Percentiles rank a stretch among this genome's conserved stretches.
These are phyloP conservation scores for Clarias fuscus DNA, from an alignment of 2,797 vertebrate genomes.

Conservation along the genomic window DNA sequence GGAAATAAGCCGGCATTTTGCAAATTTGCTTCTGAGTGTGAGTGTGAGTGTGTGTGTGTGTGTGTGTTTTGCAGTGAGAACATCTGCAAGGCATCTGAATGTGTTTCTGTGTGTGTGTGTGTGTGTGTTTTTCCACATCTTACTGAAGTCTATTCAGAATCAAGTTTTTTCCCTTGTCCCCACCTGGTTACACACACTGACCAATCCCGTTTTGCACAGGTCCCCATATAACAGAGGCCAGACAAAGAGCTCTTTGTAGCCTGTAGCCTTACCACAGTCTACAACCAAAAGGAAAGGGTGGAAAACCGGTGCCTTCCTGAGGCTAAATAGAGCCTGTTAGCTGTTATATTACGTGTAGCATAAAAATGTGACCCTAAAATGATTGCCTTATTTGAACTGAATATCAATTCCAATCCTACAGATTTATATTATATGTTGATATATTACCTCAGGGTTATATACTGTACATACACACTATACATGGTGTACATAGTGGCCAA, in stretches of 20 bases:
- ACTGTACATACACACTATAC: neutral
- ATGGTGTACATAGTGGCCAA: neutral
- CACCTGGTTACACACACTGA: slow-evolving; percentile 15
- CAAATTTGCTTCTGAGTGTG: neutral
- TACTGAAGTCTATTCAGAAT: slow-evolving; percentile 33
- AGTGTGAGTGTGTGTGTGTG: neutral
- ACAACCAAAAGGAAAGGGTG: slow-evolving; percentile 19
- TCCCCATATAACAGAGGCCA: slow-evolving; percentile 16
- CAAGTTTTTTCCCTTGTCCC: slow-evolving; percentile 15
- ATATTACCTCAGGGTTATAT: neutral
- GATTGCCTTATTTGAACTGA: neutral
- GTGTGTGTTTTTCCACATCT: slow-evolving; percentile 28
- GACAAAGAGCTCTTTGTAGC: slow-evolving; percentile 54
- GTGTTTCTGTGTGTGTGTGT: neutral
- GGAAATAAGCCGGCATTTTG: slow-evolving; percentile 35
- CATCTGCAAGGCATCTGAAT: slow-evolving; percentile 23
- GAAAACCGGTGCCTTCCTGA: neutral
- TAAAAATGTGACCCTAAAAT: neutral
- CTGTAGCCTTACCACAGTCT: neutral
- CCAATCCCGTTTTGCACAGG: slow-evolving; percentile 38
- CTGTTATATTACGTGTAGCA: neutral
- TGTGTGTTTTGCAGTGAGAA: slow-evolving; percentile 7
- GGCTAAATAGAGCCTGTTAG: neutral
- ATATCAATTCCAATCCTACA: neutral
- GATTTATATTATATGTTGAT: neutral